Base-by-base conservation (phyloP, 2,888 invertebrate genomes). In the Cancer borealis region DNA sequence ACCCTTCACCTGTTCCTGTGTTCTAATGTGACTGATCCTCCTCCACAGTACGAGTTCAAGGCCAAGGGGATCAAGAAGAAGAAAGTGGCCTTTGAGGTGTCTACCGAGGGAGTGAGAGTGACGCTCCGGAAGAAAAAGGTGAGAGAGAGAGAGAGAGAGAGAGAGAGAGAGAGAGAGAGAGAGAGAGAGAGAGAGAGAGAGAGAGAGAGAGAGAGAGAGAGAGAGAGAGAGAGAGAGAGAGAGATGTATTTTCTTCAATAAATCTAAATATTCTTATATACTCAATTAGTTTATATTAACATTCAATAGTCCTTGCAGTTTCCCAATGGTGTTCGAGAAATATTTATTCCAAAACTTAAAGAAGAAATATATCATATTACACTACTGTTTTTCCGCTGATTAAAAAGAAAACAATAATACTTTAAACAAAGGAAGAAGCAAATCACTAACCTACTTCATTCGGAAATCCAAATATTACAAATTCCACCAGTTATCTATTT, bases 31-130 rank as follows among this genome's bases (percentile, higher is more conserved):
- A 45, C 10, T 39, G 8, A 46, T 87, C 17, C 45, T 92, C 45
- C n/a, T 96, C 97, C 97, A 95, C 97, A 99, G 99, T 99, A 99
- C 97, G 99, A 99, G 97, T 99, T 99, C 97, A 99, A 99, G 97
- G 98, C 99, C 96, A 98, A 99, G 97, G 99, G 99, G 93, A 98
- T 99, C 96, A 99, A 99, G 97, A 99, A 99, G 97, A 98, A 98
- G 96, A 99, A 99, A 97, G 99, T 99, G 96, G 98, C 98, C 95
- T 97, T 99, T 96, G 98, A 98, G 96, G 98, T 99, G 96, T 99
- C 99, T 39, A 98, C 99, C 88, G 99, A 99, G 96, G 99, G 99
- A 45, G 98, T 99, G 95, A 98, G 98, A 96, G 98, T 99, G 95
- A 98, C 98, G 66, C 97, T 98, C 95, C 97, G 98, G 96, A 98